These are phyloP conservation scores for Orthonevra nobilis DNA, from an alignment of 2,888 invertebrate genomes.

Conservation along the genomic window DNA sequence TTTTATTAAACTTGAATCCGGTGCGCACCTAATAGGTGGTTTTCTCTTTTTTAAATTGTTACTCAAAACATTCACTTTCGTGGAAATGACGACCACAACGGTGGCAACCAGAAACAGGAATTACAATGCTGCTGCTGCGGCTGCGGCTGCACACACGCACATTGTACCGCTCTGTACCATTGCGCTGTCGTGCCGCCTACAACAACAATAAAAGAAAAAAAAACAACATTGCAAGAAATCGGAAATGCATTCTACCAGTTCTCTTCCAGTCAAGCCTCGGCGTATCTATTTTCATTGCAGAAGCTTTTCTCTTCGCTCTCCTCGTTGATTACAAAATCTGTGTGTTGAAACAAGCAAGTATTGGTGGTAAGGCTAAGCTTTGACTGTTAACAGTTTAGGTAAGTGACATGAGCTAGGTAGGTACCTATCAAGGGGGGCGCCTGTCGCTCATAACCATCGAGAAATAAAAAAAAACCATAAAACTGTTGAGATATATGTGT, in stretches of 20 bases:
- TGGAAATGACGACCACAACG: constrained; percentile 30
- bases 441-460: constrained; percentile 1
- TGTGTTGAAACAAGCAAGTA: constrained; percentile 31
- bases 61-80: constrained; percentile 41
- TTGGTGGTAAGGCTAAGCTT: constrained; percentile 37
- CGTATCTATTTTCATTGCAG: constrained; percentile 24
- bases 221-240: constrained; percentile 34
- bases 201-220: background rate
- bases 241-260: constrained; percentile 47
- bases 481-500: constrained; percentile 47
- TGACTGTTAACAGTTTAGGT: constrained; percentile 19
- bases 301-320: too few species aligned
- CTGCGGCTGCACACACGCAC: constrained; percentile 12
- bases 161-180: constrained; percentile 38
- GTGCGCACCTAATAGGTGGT: constrained; percentile 51
- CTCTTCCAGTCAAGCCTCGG: background rate
- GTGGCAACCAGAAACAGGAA: constrained; percentile 62
- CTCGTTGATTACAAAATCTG: constrained; percentile 47
- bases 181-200: too few species aligned
- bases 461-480: constrained; percentile 20
- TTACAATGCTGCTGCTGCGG: too few species aligned
- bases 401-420: constrained; percentile 52
- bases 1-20: constrained; percentile 27
- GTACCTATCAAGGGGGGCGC: constrained; percentile 16
- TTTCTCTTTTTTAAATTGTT: constrained; percentile 63